A percentile compares a stretch with the other conserved stretches of the same genome.
Conservation (phyloP, 2,888 invertebrate genomes). For the Drosophila niveifrons region DNA sequence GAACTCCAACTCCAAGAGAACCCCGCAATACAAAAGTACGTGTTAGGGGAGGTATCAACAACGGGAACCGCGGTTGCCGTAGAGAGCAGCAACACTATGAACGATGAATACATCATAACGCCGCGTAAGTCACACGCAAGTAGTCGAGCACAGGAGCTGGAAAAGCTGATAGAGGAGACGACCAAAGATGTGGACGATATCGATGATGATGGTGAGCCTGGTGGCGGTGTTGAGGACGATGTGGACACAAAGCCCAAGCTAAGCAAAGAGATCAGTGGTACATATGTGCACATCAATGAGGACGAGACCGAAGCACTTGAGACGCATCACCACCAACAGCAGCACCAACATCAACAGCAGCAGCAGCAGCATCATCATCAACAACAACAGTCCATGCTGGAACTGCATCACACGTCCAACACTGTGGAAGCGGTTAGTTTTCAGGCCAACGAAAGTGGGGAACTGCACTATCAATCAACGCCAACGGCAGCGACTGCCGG, state of each 20-base stretch:
- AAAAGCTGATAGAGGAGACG: slow-evolving; percentile 84
- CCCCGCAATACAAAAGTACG: slow-evolving; percentile 75
- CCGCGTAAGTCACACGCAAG: slow-evolving; percentile 72
- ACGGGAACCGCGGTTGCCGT: slow-evolving; percentile 29
- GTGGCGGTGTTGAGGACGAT: slow-evolving; percentile 48
- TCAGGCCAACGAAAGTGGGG: slow-evolving; percentile 82
- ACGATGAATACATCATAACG: slow-evolving; percentile 75
- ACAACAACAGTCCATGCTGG: slow-evolving; percentile 66
- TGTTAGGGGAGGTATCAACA: slow-evolving; percentile 72
- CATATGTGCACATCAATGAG: slow-evolving; percentile 68
- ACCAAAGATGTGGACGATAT: slow-evolving; percentile 85
- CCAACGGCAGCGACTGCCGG: slow-evolving; percentile 22
- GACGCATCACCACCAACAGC: slow-evolving; percentile 45
- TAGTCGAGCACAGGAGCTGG: slow-evolving; percentile 82
- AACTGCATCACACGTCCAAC: slow-evolving; percentile 58
- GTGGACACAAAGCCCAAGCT: slow-evolving; percentile 82
- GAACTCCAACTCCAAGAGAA: slow-evolving; percentile 80
- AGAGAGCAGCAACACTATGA: slow-evolving; percentile 61
- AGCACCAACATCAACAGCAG: slow-evolving; percentile 56
- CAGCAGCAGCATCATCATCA: slow-evolving; percentile 68
- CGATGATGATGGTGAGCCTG: slow-evolving; percentile 67
- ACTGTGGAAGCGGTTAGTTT: slow-evolving; percentile 78
- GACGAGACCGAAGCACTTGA: slow-evolving; percentile 69
- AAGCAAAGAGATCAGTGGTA: slow-evolving; percentile 69
- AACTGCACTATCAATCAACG: slow-evolving; percentile 76